Base-by-base conservation (phyloP, 2,888 invertebrate species). In the Flabesymbios commensalis region DNA sequence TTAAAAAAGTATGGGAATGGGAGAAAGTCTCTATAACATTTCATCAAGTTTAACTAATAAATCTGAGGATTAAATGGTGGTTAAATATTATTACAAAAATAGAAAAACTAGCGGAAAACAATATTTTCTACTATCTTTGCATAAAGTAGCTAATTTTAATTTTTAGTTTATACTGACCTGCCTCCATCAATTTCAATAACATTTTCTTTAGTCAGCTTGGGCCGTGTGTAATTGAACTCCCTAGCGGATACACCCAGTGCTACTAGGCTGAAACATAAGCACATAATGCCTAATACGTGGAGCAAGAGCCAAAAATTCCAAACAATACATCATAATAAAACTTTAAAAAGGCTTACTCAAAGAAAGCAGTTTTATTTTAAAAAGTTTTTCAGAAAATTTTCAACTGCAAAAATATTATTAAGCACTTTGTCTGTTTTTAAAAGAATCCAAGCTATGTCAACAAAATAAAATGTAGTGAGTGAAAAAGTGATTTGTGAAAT, bases 161-260 rank as follows among this genome's bases (percentile, higher is more conserved):
- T n/a, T n/a, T n/a, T n/a, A n/a, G n/a, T n/a, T 28, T 4, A 5
- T 64, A 3, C 33, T 28, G 66, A 83, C 84, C 83, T 85, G 2
- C 92, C 90, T 55, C 86, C 86, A 67, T 84, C 84, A 62, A 91
- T 88, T 61, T 85, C 83, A 62, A 91, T 86, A 31, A 86, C 86
- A 17, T 86, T 85, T 1, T 84, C 79, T 17, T 76, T 70, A 0
- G 87, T 86, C 14, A 92, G 78, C 0, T 80, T 80, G 0, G 92
- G 92, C 28, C 87, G 86, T 24, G 86, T 85, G 83, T 89, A 92
- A 57, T 81, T 80, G 68, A 87, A 85, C 74, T 90, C 89, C 67
- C 85, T 86, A 48, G 90, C 88, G 57, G 59, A 61, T 28, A 26
- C 31, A 2, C 64, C 69, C 22, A 71, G 54, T 7, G 66, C 47